Evolutionary conservation across 2,888 invertebrate genomes (phyloP).

Genomic region (Podabrus alpinus): DNA sequence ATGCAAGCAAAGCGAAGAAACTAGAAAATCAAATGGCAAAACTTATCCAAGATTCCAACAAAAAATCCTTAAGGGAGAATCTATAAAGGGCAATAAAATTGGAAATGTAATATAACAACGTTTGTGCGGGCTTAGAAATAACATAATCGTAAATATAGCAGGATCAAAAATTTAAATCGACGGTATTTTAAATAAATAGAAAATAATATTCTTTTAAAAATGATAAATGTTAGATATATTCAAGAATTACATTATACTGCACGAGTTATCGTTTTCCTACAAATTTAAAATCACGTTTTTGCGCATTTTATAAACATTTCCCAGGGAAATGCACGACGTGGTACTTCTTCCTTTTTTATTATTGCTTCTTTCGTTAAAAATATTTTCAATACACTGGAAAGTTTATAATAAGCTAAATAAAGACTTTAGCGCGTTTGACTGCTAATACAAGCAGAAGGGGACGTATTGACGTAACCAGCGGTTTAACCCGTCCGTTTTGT

Average conservation of each 20-base stretch:
- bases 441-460: not conserved
- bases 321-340: not conserved
- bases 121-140: not conserved
- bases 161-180: not conserved
- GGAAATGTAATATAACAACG: not conserved
- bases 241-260: not conserved
- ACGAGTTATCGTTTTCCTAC: not conserved
- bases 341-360: not conserved
- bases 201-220: not conserved
- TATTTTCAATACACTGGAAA: not conserved
- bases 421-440: not conserved
- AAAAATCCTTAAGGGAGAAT: not conserved
- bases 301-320: not conserved
- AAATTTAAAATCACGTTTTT: not conserved
- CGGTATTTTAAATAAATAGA: not conserved
- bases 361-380: not conserved
- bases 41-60: not conserved
- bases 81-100: conserved; percentile 3
- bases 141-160: not conserved
- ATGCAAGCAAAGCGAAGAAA: not conserved
- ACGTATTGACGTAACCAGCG: not conserved
- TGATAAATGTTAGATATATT: not conserved
- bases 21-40: not conserved
- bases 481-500: too few relatives aligned
- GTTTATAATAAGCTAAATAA: not conserved